Percentiles rank a stretch among this genome's conserved stretches.
Conservation (phyloP, 2,888 invertebrate species). For the Spilosoma lubricipeda region DNA sequence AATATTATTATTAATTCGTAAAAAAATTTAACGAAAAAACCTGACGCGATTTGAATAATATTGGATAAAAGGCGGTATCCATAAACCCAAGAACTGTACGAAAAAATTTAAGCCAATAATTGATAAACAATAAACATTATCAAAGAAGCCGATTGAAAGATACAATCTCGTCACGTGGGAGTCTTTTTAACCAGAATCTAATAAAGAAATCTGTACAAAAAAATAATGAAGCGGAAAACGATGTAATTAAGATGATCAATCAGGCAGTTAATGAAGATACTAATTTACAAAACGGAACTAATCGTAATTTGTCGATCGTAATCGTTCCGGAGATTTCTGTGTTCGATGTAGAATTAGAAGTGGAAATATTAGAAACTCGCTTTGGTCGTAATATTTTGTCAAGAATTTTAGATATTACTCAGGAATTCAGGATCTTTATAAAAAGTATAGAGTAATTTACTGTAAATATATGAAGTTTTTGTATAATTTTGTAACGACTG, state of each 20-base stretch:
- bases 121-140: slow-evolving; percentile 36
- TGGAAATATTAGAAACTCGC: not conserved
- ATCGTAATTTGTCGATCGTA: slow-evolving; percentile 36
- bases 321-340: slow-evolving; percentile 19
- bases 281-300: slow-evolving; percentile 32
- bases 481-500: too few relatives aligned
- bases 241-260: slow-evolving; percentile 70
- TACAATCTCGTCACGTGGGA: slow-evolving; percentile 55
- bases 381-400: not conserved
- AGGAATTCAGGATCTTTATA: not conserved
- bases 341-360: slow-evolving; percentile 13
- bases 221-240: slow-evolving; percentile 66
- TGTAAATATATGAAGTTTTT: too few relatives aligned
- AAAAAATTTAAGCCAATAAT: slow-evolving; percentile 28
- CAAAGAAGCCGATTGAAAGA: slow-evolving; percentile 45
- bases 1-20: too few relatives aligned
- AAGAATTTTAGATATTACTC: not conserved
- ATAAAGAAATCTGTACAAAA: slow-evolving; percentile 63
- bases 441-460: not conserved
- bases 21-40: too few relatives aligned
- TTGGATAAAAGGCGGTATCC: slow-evolving; percentile 1
- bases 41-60: not conserved
- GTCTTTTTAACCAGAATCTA: slow-evolving; percentile 56
- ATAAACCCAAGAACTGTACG: slow-evolving; percentile 35
- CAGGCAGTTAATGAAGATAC: slow-evolving; percentile 38